Evolutionary conservation across 2,113 vertebrate species (phyloP).

Genomic region (Candoia aspera): DNA sequence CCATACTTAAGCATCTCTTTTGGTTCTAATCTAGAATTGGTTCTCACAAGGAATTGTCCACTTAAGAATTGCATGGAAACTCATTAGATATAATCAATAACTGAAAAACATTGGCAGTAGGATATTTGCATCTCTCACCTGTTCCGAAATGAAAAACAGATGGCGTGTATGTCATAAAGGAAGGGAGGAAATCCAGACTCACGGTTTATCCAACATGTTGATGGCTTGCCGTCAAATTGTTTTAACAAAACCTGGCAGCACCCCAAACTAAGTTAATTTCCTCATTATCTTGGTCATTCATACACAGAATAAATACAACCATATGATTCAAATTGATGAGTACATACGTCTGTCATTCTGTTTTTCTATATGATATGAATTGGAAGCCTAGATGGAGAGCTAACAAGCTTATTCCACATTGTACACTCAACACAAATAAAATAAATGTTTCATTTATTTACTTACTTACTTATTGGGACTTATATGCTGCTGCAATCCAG

Average conservation of each 20-base stretch:
- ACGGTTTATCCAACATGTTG: background rate
- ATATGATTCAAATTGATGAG: background rate
- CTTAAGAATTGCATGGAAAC: background rate
- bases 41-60: background rate
- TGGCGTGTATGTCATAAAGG: constrained; percentile 3
- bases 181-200: background rate
- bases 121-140: constrained; percentile 15
- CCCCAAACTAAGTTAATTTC: constrained; percentile 17
- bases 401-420: constrained; percentile 47
- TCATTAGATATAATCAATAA: background rate
- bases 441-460: constrained; percentile 20
- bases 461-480: background rate
- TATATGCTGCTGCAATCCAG: background rate
- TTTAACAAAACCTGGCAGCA: constrained; percentile 39
- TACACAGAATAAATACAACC: constrained; percentile 9
- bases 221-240: constrained; percentile 47
- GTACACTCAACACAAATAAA: constrained; percentile 21
- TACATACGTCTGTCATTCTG: constrained; percentile 27
- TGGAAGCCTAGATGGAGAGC: constrained; percentile 18
- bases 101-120: constrained; percentile 31
- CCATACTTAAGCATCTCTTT: background rate
- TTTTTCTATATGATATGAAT: constrained; percentile 1
- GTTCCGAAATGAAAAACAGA: constrained; percentile 20
- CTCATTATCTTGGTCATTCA: constrained; percentile 32
- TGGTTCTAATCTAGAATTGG: background rate